Evolutionary conservation across 1,140 invertebrate species (phyloP).

Genomic region (Matsumurasca onukii): DNA sequence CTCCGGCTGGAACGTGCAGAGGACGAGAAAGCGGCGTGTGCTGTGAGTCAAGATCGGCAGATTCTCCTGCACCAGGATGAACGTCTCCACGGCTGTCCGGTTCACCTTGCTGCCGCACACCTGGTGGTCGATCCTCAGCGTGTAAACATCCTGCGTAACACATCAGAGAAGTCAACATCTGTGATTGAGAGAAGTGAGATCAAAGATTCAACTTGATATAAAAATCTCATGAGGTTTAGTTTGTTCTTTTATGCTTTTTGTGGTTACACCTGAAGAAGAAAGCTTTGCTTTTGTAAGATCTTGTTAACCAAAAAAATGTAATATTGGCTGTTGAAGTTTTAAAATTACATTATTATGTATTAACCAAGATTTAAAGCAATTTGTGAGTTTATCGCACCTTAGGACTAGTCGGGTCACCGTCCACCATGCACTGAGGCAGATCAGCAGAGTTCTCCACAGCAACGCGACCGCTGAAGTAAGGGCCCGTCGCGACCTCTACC

Average conservation of each 20-base stretch:
- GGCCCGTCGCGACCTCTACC: slow-evolving; percentile 76
- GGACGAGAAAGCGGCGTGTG: slow-evolving; percentile 72
- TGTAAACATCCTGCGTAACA: slow-evolving; percentile 74
- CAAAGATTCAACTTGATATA: too few species aligned
- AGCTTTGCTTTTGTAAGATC: too few species aligned
- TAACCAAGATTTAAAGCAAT: too few species aligned
- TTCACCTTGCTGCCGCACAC: slow-evolving; percentile 67
- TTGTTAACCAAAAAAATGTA: too few species aligned
- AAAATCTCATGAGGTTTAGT: too few species aligned
- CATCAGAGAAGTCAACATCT: too few species aligned
- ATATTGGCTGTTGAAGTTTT: too few species aligned
- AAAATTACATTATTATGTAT: too few species aligned
- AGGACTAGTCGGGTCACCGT: slow-evolving; percentile 56
- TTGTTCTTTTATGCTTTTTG: too few species aligned
- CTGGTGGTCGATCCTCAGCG: slow-evolving; percentile 69
- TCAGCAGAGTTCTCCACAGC: slow-evolving; percentile 65
- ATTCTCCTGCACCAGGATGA: slow-evolving; percentile 79
- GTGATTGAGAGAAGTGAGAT: too few species aligned
- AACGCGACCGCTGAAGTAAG: slow-evolving; percentile 72
- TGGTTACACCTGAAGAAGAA: too few species aligned
- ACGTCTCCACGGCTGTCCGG: slow-evolving; percentile 68
- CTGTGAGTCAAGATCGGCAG: slow-evolving; percentile 77
- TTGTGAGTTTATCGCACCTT: too few species aligned
- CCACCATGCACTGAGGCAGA: slow-evolving; percentile 53
- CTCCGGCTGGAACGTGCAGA: slow-evolving; percentile 77